A percentile compares a stretch with the other conserved stretches of the same genome.
phyloP scores from a whole-genome alignment of 2,888 invertebrate genomes.

The Petrolisthes manimaculis region DNA sequence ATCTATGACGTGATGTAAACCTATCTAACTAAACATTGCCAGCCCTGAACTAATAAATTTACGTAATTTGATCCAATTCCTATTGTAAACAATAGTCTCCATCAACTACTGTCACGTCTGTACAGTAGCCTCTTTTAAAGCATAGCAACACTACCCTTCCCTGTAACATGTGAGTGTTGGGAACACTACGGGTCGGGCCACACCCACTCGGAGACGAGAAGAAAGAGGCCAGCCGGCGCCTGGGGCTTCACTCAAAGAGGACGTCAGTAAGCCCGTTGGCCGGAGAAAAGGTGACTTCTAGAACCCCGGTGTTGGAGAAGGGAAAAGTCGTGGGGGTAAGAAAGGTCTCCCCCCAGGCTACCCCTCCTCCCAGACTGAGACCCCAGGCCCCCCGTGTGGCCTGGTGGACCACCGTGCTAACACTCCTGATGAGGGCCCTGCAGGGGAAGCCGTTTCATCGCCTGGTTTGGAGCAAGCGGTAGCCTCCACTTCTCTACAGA shows the following conservation, averaged over 20 bases:
- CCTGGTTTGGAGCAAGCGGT: too few relatives aligned
- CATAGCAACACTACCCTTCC: too few relatives aligned
- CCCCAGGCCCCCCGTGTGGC: slow-evolving; percentile 23
- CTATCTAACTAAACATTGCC: too few relatives aligned
- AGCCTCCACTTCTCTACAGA: too few relatives aligned
- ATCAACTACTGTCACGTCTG: too few relatives aligned
- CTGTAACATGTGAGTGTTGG: too few relatives aligned
- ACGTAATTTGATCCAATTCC: too few relatives aligned
- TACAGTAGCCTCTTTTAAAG: too few relatives aligned
- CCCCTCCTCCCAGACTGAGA: slow-evolving; percentile 2
- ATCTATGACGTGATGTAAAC: too few relatives aligned
- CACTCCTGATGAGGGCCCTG: background rate
- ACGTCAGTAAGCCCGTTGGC: slow-evolving; percentile 53
- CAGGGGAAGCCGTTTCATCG: background rate
- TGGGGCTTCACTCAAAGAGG: slow-evolving; percentile 31
- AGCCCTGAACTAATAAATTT: too few relatives aligned
- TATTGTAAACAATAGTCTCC: too few relatives aligned
- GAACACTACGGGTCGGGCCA: slow-evolving; percentile 19
- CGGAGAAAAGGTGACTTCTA: slow-evolving; percentile 47
- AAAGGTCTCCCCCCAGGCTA: slow-evolving; percentile 23
- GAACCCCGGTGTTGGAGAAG: slow-evolving; percentile 34
- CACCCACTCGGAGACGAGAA: slow-evolving; percentile 39
- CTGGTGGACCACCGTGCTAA: slow-evolving; percentile 40
- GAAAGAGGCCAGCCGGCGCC: slow-evolving; percentile 30
- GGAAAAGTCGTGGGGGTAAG: slow-evolving; percentile 37